Conservation (phyloP, 2,113 vertebrate genomes). For the Ochotona princeps region DNA sequence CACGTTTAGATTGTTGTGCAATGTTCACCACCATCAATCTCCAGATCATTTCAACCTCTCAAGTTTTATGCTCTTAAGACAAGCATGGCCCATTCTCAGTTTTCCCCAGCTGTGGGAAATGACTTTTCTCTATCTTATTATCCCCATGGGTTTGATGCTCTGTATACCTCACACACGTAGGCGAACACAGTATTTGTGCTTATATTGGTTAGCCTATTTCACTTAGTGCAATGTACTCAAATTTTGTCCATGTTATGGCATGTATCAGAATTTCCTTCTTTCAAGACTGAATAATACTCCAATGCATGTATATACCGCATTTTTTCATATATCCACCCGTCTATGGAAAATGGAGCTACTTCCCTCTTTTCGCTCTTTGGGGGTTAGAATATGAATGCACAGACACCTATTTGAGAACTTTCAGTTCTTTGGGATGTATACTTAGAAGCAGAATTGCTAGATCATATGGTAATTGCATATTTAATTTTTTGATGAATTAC, state of each 20-base stretch:
- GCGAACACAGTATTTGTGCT: background rate
- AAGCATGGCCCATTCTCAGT: too few species aligned
- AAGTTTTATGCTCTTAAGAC: background rate
- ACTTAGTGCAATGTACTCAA: background rate
- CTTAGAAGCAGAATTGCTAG: background rate
- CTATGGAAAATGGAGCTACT: background rate
- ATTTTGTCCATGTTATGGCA: background rate
- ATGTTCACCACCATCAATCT: background rate
- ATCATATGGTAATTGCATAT: background rate
- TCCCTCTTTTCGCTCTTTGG: background rate
- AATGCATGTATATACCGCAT: background rate
- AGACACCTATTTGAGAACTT: background rate
- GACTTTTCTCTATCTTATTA: background rate
- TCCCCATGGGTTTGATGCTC: background rate
- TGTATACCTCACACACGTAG: background rate
- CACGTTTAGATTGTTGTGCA: background rate
- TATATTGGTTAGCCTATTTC: background rate
- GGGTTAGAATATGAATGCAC: background rate
- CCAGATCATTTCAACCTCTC: background rate
- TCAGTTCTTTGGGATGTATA: background rate
- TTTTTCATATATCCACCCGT: background rate
- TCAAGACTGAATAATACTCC: background rate
- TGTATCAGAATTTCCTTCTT: slow-evolving; percentile 6
- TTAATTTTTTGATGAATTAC: background rate
- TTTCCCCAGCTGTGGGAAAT: background rate